phyloP scores from a whole-genome alignment of 2,113 vertebrate species.

The Nothoprocta perdicaria region DNA sequence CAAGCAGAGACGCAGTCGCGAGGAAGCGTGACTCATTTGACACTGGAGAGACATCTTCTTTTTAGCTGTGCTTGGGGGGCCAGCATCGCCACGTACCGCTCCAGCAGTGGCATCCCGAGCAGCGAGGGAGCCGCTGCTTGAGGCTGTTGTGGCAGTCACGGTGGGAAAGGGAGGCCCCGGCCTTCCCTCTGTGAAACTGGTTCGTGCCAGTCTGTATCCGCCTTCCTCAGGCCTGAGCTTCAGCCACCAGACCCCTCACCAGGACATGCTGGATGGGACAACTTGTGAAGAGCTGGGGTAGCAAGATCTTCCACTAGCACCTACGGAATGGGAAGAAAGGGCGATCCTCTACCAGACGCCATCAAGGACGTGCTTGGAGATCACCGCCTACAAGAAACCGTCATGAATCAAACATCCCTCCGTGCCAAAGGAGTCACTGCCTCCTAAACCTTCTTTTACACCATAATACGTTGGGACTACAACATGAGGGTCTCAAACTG shows the following conservation, averaged over 20 bases:
- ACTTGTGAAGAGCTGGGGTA: background rate
- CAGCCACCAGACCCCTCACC: background rate
- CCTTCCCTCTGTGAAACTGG: background rate
- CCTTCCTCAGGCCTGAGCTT: background rate
- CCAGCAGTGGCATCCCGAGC: background rate
- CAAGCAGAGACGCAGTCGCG: background rate
- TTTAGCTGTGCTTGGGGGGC: background rate
- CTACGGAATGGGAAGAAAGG: background rate
- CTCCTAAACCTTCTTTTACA: background rate
- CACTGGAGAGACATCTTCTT: background rate
- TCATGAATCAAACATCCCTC: background rate
- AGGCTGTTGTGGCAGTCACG: background rate
- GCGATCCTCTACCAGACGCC: background rate
- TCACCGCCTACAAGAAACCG: background rate
- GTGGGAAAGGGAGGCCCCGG: background rate
- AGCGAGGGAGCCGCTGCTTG: background rate
- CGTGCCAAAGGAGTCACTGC: background rate
- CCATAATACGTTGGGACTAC: background rate
- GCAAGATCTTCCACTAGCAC: background rate
- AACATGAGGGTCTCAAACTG: background rate
- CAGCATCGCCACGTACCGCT: background rate
- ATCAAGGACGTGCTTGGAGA: background rate
- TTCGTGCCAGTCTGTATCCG: background rate
- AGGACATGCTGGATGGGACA: background rate
- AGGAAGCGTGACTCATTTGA: conserved; percentile 25